Evolutionary conservation across 2,888 invertebrate species (phyloP), one percentile per base, ranked within the genome.

Genomic region (Drosophila nr. fundita): DNA sequence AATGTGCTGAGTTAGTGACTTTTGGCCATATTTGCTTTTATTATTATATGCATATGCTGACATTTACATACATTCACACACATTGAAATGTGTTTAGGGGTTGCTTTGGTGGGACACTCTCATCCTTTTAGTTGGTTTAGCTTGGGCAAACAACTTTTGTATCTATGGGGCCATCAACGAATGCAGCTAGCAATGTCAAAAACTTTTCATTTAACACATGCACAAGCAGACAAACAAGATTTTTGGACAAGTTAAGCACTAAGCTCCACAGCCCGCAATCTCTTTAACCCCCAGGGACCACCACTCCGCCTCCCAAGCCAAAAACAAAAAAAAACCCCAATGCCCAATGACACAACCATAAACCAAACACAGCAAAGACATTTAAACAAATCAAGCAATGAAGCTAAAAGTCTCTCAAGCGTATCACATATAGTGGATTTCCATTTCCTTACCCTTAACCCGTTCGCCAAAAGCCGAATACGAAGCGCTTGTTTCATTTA

Each of bases 341-440:
- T 75, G 79, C 68, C 80, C 78, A 80, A 78, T 78, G 78, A 75
- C 81, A 80, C 74, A 86, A 82, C 85, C 85, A 88, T 86, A 88
- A 88, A 85, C 89, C 89, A 87, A 88, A 87, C 88, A 87, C 82
- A 85, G 83, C 78, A 87, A 87, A 87, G 87, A 85, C 86, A 87
- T 87, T 87, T 89, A 89, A 89, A 85, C 87, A 89, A 89, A 87
- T 89, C 89, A 87, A 87, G 87, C 89, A 87, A 87, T 86, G 82
- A 85, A 83, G 85, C 87, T 86, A 80, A 86, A 83, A 86, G 82
- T 86, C 86, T 78, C 76, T 87, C 84, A 82, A 84, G 81, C 87
- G 73, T 84, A 84, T 82, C 85, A 84, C 80, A 84, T 67, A 82
- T 70, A 53, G 59, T 66, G 49, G n/a, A 21, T 54, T n/a, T 13